These are phyloP conservation scores for Triops longicaudatus DNA, from an alignment of 1,140 invertebrate species.

Conservation along the genomic window DNA sequence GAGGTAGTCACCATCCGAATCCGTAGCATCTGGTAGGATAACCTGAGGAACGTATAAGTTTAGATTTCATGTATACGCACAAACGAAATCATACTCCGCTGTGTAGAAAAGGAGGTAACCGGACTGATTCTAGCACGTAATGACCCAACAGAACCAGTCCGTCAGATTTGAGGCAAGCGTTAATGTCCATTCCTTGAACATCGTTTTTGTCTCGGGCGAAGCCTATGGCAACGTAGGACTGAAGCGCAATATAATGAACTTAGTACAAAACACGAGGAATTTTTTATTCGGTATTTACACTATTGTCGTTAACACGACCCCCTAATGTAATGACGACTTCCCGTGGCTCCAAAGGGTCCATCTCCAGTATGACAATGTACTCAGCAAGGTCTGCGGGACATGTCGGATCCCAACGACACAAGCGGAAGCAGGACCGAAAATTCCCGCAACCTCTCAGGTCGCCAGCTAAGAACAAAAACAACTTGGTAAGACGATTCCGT, in stretches of 20 bases:
- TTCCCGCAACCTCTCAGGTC: slow-evolving; percentile 27
- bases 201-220: slow-evolving; percentile 18
- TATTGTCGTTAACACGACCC: slow-evolving; percentile 14
- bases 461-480: slow-evolving; percentile 21
- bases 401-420: slow-evolving; percentile 24
- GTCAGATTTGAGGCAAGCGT: slow-evolving; percentile 24
- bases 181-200: slow-evolving; percentile 27
- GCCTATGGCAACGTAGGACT: slow-evolving; percentile 28
- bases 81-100: slow-evolving; percentile 25
- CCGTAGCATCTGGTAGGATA: slow-evolving; percentile 28
- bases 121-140: slow-evolving; percentile 24
- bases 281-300: slow-evolving; percentile 22
- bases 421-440: slow-evolving; percentile 24
- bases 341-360: slow-evolving; percentile 13
- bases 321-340: slow-evolving; percentile 26
- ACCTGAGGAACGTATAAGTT: not conserved
- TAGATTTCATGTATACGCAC: not conserved
- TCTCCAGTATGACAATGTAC: slow-evolving; percentile 27
- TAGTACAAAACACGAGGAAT: not conserved
- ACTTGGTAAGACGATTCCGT: not conserved
- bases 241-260: not conserved
- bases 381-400: slow-evolving; percentile 25
- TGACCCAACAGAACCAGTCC: slow-evolving; percentile 24
- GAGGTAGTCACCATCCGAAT: slow-evolving; percentile 24
- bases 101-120: slow-evolving; percentile 26